Conservation (phyloP, 1,140 invertebrate genomes). For the Steinernema feltiae region DNA sequence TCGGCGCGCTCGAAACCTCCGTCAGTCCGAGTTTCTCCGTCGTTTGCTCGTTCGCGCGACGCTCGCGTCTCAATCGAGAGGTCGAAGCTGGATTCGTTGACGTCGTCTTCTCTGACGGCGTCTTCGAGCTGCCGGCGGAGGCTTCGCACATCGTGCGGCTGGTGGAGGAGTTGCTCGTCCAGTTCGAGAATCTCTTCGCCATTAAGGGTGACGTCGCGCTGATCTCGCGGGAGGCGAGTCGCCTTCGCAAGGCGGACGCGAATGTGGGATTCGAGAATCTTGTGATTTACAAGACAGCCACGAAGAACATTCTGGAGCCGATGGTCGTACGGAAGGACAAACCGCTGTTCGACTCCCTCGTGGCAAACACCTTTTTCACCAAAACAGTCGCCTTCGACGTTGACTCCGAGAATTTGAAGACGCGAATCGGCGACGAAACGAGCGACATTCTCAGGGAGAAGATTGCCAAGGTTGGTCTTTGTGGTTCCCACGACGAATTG, state of each 20-base stretch:
- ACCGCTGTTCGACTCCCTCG: background rate
- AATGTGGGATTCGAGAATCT: background rate
- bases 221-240: background rate
- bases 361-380: background rate
- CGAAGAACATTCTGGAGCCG: background rate
- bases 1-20: background rate
- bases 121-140: background rate
- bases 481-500: background rate
- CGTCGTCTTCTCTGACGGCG: background rate
- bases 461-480: background rate
- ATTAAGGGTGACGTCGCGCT: background rate
- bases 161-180: background rate
- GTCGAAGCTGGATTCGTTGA: background rate
- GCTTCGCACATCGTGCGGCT: background rate
- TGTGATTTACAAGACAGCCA: background rate
- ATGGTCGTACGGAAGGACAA: background rate
- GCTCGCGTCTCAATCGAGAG: background rate
- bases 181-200: background rate
- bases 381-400: background rate
- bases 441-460: background rate
- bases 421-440: background rate
- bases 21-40: background rate
- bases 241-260: background rate
- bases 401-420: background rate
- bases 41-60: background rate